Base-by-base conservation (phyloP, 2,797 vertebrate species). In the Pangasius sanitwongsei region DNA sequence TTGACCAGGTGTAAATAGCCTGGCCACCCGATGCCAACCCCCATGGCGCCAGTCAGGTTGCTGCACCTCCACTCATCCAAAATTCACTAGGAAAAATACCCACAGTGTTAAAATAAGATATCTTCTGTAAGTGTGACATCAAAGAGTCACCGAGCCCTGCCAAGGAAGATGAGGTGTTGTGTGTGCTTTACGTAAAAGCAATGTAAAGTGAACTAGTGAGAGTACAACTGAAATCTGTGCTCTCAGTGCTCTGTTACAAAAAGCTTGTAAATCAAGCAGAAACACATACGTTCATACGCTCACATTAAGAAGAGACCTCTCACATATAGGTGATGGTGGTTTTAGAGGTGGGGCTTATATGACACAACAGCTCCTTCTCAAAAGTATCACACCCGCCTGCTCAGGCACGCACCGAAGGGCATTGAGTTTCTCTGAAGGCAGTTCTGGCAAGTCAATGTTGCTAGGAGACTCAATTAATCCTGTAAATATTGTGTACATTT, bases 1-100 rank as follows among this genome's bases (percentile, higher is more conserved):
- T 89, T 89, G 74, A 89, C 91, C 91, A 94, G 94, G 93, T 95
- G 94, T 92, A 95, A 93, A 95, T 95, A 94, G 37, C 61, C 93
- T 92, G 87, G 90, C 82, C 85, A 83, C 84, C 74, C 53, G 87
- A 89, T 89, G 70, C 83, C 86, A 89, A 85, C 67, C 48, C 86
- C 87, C 48, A 23, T 50, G 50, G 89, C 61, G 57, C 69, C 81
- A 88, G 41, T 90, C 88, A 89, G 88, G 81, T 89, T 81, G 16
- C 65, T 70, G 59, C 25, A 78, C 87, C 70, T 37, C 74, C 50
- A 77, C 78, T 82, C 53, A 86, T 77, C 74, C 86, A 83, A 83
- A 50, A 13, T 61, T 81, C 59, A 67, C 61, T 25, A 77, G 85
- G 85, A 90, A 82, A 87, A 91, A 92, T 85, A 82, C 65, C 48